Evolutionary conservation across 2,888 invertebrate species (phyloP).

Genomic region (Ommatoiulus sabulosus): DNA sequence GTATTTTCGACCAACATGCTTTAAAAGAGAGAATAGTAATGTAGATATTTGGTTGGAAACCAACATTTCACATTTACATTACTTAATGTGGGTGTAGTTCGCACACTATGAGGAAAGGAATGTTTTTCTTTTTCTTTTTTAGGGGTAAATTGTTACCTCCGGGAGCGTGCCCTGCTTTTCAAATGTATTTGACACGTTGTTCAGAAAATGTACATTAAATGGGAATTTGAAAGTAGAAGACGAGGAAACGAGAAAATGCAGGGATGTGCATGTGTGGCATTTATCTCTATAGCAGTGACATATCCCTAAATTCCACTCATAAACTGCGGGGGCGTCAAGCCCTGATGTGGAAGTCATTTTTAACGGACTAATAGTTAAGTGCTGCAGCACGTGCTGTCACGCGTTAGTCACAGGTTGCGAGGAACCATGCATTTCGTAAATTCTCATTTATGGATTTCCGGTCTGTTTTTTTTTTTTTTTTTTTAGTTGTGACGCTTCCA

Average conservation of each 20-base stretch:
- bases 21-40: not conserved
- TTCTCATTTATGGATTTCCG: not conserved
- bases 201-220: not conserved
- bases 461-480: not conserved
- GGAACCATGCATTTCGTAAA: not conserved
- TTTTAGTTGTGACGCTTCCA: not conserved
- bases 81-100: not conserved
- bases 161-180: slow-evolving; percentile 18
- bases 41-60: not conserved
- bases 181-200: slow-evolving; percentile 3
- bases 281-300: not conserved
- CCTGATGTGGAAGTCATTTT: not conserved
- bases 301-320: not conserved
- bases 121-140: not conserved
- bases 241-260: not conserved
- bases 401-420: slow-evolving; percentile 31
- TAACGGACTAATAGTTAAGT: not conserved
- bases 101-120: not conserved
- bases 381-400: slow-evolving; percentile 1
- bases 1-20: not conserved
- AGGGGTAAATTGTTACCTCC: slow-evolving; percentile 23
- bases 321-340: slow-evolving; percentile 13
- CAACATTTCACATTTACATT: not conserved
- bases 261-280: not conserved
- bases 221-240: not conserved